phyloP scores from a whole-genome alignment of 1,140 invertebrate species.

The Drosophila seguyi region DNA sequence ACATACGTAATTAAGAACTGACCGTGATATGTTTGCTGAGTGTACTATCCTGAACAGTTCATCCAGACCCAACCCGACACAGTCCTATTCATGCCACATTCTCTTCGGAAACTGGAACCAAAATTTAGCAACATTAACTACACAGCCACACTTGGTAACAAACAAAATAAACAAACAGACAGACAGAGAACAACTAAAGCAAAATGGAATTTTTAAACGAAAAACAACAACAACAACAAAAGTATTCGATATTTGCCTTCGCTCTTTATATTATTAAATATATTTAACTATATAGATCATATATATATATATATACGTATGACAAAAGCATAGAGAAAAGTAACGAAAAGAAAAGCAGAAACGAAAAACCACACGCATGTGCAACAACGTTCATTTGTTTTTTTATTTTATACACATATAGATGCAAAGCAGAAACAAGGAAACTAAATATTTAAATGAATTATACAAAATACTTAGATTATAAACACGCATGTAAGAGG shows the following conservation, averaged over 20 bases:
- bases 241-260: conserved; percentile 83
- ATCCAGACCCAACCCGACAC: conserved; percentile 14
- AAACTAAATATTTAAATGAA: conserved; percentile 79
- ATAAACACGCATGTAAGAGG: conserved; percentile 16
- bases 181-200: conserved; percentile 49
- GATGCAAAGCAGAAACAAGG: conserved; percentile 58
- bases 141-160: no score
- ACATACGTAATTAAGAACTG: conserved; percentile 33
- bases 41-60: conserved; percentile 64
- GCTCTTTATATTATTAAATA: conserved; percentile 74
- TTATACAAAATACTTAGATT: conserved; percentile 69
- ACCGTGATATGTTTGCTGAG: conserved; percentile 67
- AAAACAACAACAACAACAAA: conserved; percentile 74
- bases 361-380: conserved; percentile 25
- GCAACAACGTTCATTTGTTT: conserved; percentile 48
- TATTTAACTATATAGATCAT: conserved; percentile 36
- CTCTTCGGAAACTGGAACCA: conserved; percentile 39
- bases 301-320: conserved; percentile 13
- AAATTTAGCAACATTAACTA: conserved; percentile 30
- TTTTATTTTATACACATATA: conserved; percentile 48
- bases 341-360: conserved; percentile 30
- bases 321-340: conserved; percentile 29
- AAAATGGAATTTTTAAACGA: conserved; percentile 63
- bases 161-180: background rate
- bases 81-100: conserved; percentile 37